A percentile compares a stretch with the other conserved stretches of the same genome.
Evolutionary conservation across 2,113 vertebrate genomes (phyloP).

Genomic region (Callopanchax toddi): DNA sequence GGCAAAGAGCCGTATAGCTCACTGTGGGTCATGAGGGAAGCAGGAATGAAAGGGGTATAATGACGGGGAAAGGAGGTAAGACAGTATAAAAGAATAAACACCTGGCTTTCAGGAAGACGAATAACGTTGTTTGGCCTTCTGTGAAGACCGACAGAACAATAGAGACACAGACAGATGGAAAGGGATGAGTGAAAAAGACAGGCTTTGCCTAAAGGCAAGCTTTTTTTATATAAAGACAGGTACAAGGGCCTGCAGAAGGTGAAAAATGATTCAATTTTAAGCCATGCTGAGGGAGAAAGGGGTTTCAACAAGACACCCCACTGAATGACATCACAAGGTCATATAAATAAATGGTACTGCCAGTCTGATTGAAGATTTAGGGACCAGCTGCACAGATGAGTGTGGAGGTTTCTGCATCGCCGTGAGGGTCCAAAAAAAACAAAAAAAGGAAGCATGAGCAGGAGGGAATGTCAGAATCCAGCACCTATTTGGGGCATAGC

Average conservation of each 20-base stretch:
- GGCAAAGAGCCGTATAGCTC: constrained; percentile 14
- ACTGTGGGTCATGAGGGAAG: constrained; percentile 27
- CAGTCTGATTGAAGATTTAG: constrained; percentile 42
- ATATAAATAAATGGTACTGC: constrained; percentile 63
- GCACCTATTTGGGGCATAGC: constrained; percentile 18
- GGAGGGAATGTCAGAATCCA: constrained; percentile 26
- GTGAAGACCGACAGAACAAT: constrained; percentile 6
- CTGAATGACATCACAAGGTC: constrained; percentile 70
- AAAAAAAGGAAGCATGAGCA: not conserved
- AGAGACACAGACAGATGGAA: constrained; percentile 15
- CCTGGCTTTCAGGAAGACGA: constrained; percentile 18
- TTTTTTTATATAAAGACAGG: constrained; percentile 69
- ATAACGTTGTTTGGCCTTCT: not conserved
- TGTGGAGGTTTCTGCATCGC: constrained; percentile 36
- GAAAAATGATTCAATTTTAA: constrained; percentile 74
- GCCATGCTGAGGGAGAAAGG: constrained; percentile 38
- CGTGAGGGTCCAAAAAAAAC: not conserved
- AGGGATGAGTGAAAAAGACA: constrained; percentile 11
- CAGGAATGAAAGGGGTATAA: constrained; percentile 20
- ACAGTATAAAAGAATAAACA: constrained; percentile 19
- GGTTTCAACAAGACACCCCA: constrained; percentile 54
- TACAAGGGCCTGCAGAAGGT: constrained; percentile 55
- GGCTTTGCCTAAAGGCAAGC: constrained; percentile 55
- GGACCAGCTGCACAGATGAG: constrained; percentile 35
- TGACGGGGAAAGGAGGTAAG: constrained; percentile 16